A percentile compares a stretch with the other conserved stretches of the same genome.
Evolutionary conservation across 2,113 vertebrate genomes (phyloP).

Genomic region (Zapornia atra): DNA sequence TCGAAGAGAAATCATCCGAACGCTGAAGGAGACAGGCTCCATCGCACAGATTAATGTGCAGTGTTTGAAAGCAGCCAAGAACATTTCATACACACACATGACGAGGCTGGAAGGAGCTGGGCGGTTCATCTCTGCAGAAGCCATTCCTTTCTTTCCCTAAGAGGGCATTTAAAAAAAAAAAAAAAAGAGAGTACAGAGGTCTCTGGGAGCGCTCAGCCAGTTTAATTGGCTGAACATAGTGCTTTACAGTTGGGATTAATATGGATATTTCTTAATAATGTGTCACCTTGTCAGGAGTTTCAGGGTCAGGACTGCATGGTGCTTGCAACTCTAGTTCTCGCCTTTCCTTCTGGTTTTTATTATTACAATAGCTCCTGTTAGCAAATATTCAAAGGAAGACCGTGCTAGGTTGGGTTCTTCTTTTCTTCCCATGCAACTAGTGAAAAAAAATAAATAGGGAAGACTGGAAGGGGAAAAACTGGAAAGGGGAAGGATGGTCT

Average conservation of each 20-base stretch:
- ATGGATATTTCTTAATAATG: neutral
- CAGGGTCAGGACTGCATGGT: neutral
- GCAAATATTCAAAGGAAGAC: neutral
- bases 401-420: neutral
- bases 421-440: neutral
- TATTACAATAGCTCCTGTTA: neutral
- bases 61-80: slow-evolving; percentile 23
- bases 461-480: neutral
- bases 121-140: slow-evolving; percentile 22
- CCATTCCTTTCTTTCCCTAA: slow-evolving; percentile 15
- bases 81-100: neutral
- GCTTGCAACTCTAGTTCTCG: neutral
- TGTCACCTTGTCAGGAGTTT: slow-evolving; percentile 41
- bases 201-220: neutral
- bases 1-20: slow-evolving; percentile 28
- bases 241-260: slow-evolving; percentile 26
- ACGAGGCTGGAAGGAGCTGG: neutral
- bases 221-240: slow-evolving; percentile 12
- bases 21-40: slow-evolving; percentile 36
- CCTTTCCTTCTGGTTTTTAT: slow-evolving; percentile 3
- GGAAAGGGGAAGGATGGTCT: neutral
- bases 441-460: neutral
- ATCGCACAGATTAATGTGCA: slow-evolving; percentile 20
- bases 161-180: neutral
- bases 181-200: neutral